phyloP scores from a whole-genome alignment of 1,140 invertebrate genomes.

The Brachionus koreanus region DNA sequence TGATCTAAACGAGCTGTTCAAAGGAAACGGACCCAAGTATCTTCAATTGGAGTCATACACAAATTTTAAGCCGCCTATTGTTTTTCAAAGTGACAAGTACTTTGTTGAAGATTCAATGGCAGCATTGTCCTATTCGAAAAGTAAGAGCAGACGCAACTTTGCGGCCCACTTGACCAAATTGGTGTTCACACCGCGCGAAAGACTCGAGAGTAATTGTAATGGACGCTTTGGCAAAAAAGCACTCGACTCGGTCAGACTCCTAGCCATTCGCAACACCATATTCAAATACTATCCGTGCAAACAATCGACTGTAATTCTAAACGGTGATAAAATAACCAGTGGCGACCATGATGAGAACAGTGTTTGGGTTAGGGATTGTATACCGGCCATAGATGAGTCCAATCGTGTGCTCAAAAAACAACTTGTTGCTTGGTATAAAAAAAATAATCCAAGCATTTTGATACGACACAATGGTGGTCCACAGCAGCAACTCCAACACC shows the following conservation, averaged over 20 bases:
- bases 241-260: background rate
- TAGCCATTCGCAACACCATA: slow-evolving; percentile 15
- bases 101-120: slow-evolving; percentile 22
- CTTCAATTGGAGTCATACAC: background rate
- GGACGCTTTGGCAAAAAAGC: slow-evolving; percentile 34
- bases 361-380: slow-evolving; percentile 21
- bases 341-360: slow-evolving; percentile 28
- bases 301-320: slow-evolving; percentile 27
- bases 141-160: slow-evolving; percentile 22
- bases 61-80: slow-evolving; percentile 10
- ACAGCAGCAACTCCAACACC: background rate
- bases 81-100: background rate
- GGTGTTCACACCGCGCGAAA: slow-evolving; percentile 13
- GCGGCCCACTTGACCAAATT: slow-evolving; percentile 21
- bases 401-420: slow-evolving; percentile 28
- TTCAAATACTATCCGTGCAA: slow-evolving; percentile 40
- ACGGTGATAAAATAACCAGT: slow-evolving; percentile 38
- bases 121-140: slow-evolving; percentile 16
- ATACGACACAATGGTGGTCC: background rate
- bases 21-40: slow-evolving; percentile 24
- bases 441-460: slow-evolving; percentile 19
- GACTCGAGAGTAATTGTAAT: slow-evolving; percentile 24
- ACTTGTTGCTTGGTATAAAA: slow-evolving; percentile 35
- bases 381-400: slow-evolving; percentile 19
- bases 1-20: slow-evolving; percentile 16